These are phyloP conservation scores for Ameiurus melas DNA, from an alignment of 2,113 vertebrate genomes.

Conservation along the genomic window DNA sequence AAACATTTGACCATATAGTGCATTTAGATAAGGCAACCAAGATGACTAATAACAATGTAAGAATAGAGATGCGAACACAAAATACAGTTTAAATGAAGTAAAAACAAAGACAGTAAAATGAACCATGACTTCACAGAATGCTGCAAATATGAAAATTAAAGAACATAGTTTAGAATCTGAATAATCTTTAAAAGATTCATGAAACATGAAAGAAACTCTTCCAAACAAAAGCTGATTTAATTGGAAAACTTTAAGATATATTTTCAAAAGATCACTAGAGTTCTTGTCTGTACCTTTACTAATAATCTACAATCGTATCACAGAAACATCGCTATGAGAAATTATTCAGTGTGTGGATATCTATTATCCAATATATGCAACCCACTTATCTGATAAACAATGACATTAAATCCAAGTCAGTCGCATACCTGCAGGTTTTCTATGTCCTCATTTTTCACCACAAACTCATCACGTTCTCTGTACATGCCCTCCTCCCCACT, in stretches of 20 bases:
- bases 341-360: neutral
- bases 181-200: neutral
- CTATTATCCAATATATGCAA: neutral
- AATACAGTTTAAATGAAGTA: neutral
- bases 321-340: neutral
- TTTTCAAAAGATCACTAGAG: neutral
- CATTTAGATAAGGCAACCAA: neutral
- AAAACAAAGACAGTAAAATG: neutral
- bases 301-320: neutral
- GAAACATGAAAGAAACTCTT: neutral
- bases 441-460: constrained; percentile 96
- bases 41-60: neutral
- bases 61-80: neutral
- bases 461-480: constrained; percentile 95
- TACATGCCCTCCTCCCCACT: constrained; percentile 98
- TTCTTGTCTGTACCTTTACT: neutral
- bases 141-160: no score
- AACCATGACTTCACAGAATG: no score
- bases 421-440: constrained; percentile 84
- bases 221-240: neutral
- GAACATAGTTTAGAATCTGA: neutral
- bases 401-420: neutral
- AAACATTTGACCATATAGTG: neutral
- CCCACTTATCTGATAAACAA: constrained; percentile 2
- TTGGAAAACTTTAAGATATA: no score